These are phyloP conservation scores for Odontomachus brunneus DNA, from an alignment of 1,140 invertebrate species.

Conservation along the genomic window DNA sequence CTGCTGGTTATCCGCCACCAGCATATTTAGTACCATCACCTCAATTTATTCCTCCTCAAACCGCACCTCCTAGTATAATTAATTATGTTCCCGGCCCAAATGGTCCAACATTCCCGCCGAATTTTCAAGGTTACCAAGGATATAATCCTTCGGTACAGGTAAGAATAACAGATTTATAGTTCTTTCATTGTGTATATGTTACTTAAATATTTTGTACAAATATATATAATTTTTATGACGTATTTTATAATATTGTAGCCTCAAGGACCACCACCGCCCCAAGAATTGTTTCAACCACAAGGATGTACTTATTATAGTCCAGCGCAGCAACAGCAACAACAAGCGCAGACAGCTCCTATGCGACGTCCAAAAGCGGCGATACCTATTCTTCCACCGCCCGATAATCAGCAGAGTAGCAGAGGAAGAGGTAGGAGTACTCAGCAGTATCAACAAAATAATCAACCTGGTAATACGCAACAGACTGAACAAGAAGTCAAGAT, in stretches of 20 bases:
- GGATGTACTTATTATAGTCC: constrained; percentile 87
- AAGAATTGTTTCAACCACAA: constrained; percentile 86
- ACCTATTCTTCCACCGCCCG: constrained; percentile 87
- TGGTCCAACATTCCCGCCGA: constrained; percentile 82
- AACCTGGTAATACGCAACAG: constrained; percentile 55
- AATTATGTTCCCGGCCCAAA: constrained; percentile 83
- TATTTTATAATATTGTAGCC: constrained; percentile 61
- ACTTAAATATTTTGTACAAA: too few species aligned
- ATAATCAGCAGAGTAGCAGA: constrained; percentile 78
- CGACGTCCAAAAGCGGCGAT: constrained; percentile 87
- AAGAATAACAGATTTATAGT: constrained; percentile 21
- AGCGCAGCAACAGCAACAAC: constrained; percentile 85
- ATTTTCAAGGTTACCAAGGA: constrained; percentile 82
- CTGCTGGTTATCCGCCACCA: constrained; percentile 81
- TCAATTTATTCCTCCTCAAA: constrained; percentile 83
- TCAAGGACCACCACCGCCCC: constrained; percentile 84
- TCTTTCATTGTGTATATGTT: too few species aligned
- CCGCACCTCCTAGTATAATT: constrained; percentile 83
- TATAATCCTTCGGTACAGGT: constrained; percentile 82
- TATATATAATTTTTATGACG: not conserved
- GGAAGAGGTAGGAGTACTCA: constrained; percentile 74
- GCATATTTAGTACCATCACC: constrained; percentile 83
- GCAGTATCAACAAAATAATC: constrained; percentile 64
- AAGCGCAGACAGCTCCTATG: constrained; percentile 79
- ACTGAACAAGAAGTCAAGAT: constrained; percentile 53